Evolutionary conservation across 2,113 vertebrate species (phyloP).

Genomic region (Argyrosomus japonicus): DNA sequence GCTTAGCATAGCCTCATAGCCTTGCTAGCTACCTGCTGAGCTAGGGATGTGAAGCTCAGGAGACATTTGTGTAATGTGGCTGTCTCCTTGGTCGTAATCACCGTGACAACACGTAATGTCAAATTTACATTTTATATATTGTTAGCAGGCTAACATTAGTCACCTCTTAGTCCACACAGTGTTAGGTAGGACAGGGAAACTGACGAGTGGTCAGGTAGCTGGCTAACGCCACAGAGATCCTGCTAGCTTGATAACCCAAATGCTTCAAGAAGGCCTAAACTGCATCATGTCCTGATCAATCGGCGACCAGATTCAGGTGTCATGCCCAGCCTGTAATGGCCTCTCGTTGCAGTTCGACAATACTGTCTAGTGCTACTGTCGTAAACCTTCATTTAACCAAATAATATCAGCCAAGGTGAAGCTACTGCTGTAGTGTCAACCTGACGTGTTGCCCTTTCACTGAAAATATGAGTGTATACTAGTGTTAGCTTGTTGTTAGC

Average conservation of each 20-base stretch:
- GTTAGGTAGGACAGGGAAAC: slow-evolving; percentile 9
- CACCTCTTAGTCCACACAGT: neutral
- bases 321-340: slow-evolving; percentile 15
- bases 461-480: slow-evolving; percentile 10
- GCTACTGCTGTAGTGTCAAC: slow-evolving; percentile 22
- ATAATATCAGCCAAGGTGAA: slow-evolving; percentile 53
- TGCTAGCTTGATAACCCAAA: slow-evolving; percentile 72
- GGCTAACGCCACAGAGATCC: slow-evolving; percentile 55
- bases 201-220: slow-evolving; percentile 50
- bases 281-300: slow-evolving; percentile 71
- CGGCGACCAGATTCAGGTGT: slow-evolving; percentile 51
- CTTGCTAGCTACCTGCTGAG: slow-evolving; percentile 60
- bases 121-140: neutral
- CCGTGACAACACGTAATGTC: slow-evolving; percentile 47
- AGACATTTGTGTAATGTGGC: neutral
- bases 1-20: slow-evolving; percentile 50
- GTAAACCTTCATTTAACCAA: neutral
- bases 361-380: neutral
- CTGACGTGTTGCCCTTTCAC: slow-evolving; percentile 34
- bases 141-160: neutral
- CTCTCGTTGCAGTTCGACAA: neutral
- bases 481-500: slow-evolving; percentile 40
- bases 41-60: slow-evolving; percentile 51
- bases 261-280: slow-evolving; percentile 72
- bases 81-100: neutral